These are phyloP conservation scores for Ceratotherium simum DNA, from an alignment of 2,113 vertebrate genomes.

Conservation along the genomic window DNA sequence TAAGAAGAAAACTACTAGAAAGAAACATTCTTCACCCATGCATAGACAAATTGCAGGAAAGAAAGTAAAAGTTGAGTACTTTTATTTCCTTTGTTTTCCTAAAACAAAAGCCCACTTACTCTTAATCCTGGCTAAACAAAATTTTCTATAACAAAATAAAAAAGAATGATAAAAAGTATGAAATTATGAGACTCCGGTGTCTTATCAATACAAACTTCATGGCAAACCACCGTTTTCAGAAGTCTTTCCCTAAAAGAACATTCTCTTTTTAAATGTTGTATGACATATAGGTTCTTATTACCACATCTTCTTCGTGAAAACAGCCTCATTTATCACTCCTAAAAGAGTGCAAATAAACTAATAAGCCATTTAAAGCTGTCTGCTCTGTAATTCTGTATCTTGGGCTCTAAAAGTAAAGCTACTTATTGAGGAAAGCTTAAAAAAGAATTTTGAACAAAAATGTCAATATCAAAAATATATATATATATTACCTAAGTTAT, in stretches of 20 bases:
- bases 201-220: not conserved
- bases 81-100: not conserved
- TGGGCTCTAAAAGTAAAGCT: not conserved
- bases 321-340: not conserved
- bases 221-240: not conserved
- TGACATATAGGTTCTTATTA: not conserved
- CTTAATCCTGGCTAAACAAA: not conserved
- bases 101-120: not conserved
- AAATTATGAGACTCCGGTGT: not conserved
- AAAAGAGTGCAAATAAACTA: not conserved
- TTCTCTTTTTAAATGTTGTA: conserved; percentile 12
- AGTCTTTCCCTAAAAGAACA: not conserved
- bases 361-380: not conserved
- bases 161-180: not conserved
- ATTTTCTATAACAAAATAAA: conserved; percentile 35
- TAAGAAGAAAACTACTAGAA: not conserved
- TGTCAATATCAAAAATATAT: not conserved
- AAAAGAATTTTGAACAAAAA: conserved; percentile 33
- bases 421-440: not conserved
- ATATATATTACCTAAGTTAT: not conserved
- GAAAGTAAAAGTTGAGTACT: not conserved
- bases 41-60: not conserved
- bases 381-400: not conserved
- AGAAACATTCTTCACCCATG: not conserved
- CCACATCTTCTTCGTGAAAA: not conserved